Evolutionary conservation across 2,888 invertebrate genomes (phyloP), one percentile per base, ranked within the genome.

Genomic region (Phortica okadai): DNA sequence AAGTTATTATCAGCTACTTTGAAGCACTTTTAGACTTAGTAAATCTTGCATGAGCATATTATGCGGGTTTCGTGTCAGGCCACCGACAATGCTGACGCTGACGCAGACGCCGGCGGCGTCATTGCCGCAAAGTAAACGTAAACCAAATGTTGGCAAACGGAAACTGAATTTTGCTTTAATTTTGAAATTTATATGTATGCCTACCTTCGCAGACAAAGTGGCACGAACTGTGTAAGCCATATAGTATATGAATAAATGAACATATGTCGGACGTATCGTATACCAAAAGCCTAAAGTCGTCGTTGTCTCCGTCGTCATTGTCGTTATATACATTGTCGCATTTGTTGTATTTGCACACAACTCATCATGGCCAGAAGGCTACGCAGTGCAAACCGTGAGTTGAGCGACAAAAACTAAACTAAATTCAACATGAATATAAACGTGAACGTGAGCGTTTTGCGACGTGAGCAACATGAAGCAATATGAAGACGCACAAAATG

Each of bases 111-210:
- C n/a, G 21, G 50, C 50, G n/a, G 11, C 14, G 44, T 45, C n/a
- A 45, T 33, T 25, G 16, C 16, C 56, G 33, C 72, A 56, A 33
- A 33, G 21, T 56, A 58, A 16, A 14, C 73, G 11, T 21, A 21
- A 56, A 72, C 72, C 16, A 3, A 41, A 33, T 50, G 10, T 21
- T 70, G 77, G 42, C 67, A 81, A 77, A 76, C 75, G 75, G 74
- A 79, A 81, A 77, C 76, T 76, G 73, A 75, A 78, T 74, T 79
- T 81, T 78, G 76, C 76, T 79, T 83, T 80, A 79, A 81, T 79
- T 83, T 79, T 79, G 77, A 78, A 79, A 79, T 82, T 74, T 76
- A 76, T 76, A 73, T 72, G 72, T 62, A 62, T 62, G 62, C 59
- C 73, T 67, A 54, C 54, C 33, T 74, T 42, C 42, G 78, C 76